These are phyloP conservation scores for Agonopterix arenella DNA, from an alignment of 2,888 invertebrate species.

Conservation along the genomic window DNA sequence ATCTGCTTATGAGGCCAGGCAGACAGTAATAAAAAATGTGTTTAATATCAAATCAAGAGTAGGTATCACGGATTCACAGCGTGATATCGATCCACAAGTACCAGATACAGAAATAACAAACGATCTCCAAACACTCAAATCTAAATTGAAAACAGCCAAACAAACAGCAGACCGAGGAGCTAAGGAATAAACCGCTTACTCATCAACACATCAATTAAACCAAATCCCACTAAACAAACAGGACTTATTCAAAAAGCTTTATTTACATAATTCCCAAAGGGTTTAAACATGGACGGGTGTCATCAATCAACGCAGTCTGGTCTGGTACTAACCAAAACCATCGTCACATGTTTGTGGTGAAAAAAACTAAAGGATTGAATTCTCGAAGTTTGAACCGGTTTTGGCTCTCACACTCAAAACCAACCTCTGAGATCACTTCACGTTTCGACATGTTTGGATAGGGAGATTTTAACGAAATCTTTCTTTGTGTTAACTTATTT, in stretches of 20 bases:
- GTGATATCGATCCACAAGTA: no score
- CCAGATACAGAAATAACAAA: no score
- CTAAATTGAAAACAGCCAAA: no score
- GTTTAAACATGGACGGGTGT: not conserved
- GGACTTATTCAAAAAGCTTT: conserved; percentile 4
- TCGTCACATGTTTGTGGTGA: conserved; percentile 17
- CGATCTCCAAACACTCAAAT: no score
- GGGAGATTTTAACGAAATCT: not conserved
- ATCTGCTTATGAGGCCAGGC: no score
- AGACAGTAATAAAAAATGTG: no score
- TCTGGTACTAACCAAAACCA: conserved; percentile 15
- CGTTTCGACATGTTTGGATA: conserved; percentile 4
- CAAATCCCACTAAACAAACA: conserved; percentile 5
- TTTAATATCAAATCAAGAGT: no score
- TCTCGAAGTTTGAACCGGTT: conserved; percentile 32
- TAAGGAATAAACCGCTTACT: conserved; percentile 2
- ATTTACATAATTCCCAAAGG: conserved; percentile 6
- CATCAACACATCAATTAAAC: conserved; percentile 10
- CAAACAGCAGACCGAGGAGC: not conserved
- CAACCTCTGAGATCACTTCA: conserved; percentile 8
- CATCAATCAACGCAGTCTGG: conserved; percentile 17
- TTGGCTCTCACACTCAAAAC: conserved; percentile 22
- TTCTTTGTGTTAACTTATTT: no score
- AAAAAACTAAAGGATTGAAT: conserved; percentile 31
- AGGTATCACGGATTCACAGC: no score